A percentile compares a stretch with the other conserved stretches of the same genome.
Conservation (phyloP, 2,797 vertebrate genomes). For the Neostethus bicornis region DNA sequence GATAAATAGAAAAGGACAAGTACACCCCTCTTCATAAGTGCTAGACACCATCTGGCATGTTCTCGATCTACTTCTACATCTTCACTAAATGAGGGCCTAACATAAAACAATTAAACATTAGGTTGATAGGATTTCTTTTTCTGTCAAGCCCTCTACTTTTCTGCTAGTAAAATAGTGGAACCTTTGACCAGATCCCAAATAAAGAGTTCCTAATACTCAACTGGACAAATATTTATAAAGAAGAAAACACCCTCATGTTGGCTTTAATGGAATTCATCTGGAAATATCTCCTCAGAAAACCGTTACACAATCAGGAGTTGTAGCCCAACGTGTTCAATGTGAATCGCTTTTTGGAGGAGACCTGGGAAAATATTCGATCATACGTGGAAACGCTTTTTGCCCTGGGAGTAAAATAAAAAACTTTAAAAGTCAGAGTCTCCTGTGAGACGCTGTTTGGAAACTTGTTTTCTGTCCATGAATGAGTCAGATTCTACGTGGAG, state of each 20-base stretch:
- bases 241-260: too few species aligned
- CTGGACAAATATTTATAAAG: too few species aligned
- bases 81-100: background rate
- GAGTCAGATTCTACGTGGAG: slow-evolving; percentile 51
- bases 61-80: too few species aligned
- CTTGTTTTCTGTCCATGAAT: slow-evolving; percentile 14
- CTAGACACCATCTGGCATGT: too few species aligned
- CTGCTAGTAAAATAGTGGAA: background rate
- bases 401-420: slow-evolving; percentile 44
- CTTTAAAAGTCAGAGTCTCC: slow-evolving; percentile 42
- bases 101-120: background rate
- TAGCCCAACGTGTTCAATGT: slow-evolving; percentile 39
- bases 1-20: too few species aligned
- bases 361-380: slow-evolving; percentile 72
- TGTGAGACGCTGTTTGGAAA: slow-evolving; percentile 56
- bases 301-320: slow-evolving; percentile 43
- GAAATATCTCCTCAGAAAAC: slow-evolving; percentile 39
- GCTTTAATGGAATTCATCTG: slow-evolving; percentile 6
- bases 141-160: background rate
- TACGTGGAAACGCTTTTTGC: slow-evolving; percentile 69
- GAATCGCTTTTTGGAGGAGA: slow-evolving; percentile 55
- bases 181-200: slow-evolving; percentile 4
- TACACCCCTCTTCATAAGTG: too few species aligned
- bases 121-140: background rate
- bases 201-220: background rate